Evolutionary conservation across 1,140 invertebrate species (phyloP), one percentile per base, ranked within the genome.

Genomic region (Trichonephila clavata): DNA sequence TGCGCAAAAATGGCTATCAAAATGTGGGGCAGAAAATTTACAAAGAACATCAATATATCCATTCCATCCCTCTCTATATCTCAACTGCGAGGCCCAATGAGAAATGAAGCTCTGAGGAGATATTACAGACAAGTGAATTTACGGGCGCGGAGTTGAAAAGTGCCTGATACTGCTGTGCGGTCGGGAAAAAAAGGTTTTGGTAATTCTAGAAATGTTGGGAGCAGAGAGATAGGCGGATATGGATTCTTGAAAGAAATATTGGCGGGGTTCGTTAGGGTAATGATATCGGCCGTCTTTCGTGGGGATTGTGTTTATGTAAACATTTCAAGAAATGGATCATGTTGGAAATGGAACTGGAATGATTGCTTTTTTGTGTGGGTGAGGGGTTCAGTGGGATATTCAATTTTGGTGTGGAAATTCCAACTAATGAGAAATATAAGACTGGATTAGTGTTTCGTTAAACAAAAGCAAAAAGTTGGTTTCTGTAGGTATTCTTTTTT

Each of bases 261-360:
- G 65, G n/a, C 27, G 65, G 65, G 65, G 65, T 68, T 68, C 65
- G 65, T 68, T 68, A 68, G 65, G 65, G 65, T 68, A 68, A 68
- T 68, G 65, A 68, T 68, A 68, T 68, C 65, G 65, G 21, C 65
- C 65, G 24, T 68, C 65, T 24, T 68, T 68, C 65, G 65, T 50
- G 65, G n/a, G 65, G 24, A 21, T 24, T 68, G 13, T 68, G 65
- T 68, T 68, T 68, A 68, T 68, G 65, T 68, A 68, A 68, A 68
- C 65, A 68, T 68, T 68, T 68, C 65, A 68, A 68, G 65, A 68
- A 68, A 68, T 21, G 65, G 65, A 50, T 50, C 10, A 50, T 50
- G 50, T 50, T 50, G 50, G 65, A 68, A 68, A 68, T 24, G 65
- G 65, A 24, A 68, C 14, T 21, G n/a, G 24, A 24, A 68, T 68